Percentiles rank a stretch among this genome's conserved stretches.
phyloP scores from a whole-genome alignment of 1,140 invertebrate genomes.

The Lordiphosa collinella region DNA sequence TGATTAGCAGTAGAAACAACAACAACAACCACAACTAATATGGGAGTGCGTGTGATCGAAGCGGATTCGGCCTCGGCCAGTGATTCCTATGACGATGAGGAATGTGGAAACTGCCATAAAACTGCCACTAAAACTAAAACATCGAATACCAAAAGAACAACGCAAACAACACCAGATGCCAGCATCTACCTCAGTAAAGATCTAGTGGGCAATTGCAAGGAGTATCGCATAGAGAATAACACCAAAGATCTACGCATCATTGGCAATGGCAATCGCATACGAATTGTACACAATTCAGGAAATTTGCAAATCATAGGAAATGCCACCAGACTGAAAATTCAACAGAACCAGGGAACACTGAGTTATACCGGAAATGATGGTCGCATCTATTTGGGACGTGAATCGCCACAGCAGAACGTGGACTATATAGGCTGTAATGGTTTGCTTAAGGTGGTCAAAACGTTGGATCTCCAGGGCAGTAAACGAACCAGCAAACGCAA shows the following conservation, averaged over 20 bases:
- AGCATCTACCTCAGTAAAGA: slow-evolving; percentile 46
- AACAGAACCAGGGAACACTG: slow-evolving; percentile 49
- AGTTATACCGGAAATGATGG: slow-evolving; percentile 74
- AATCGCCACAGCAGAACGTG: slow-evolving; percentile 53
- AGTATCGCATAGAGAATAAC: slow-evolving; percentile 72
- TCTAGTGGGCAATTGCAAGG: slow-evolving; percentile 71
- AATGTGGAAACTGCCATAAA: slow-evolving; percentile 41
- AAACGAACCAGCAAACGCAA: slow-evolving; percentile 6
- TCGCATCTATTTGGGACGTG: slow-evolving; percentile 65
- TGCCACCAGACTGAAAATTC: slow-evolving; percentile 61
- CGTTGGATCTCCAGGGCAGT: slow-evolving; percentile 38
- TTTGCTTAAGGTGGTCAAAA: slow-evolving; percentile 63
- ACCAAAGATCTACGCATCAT: slow-evolving; percentile 60
- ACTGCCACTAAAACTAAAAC: slow-evolving; percentile 14
- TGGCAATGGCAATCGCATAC: slow-evolving; percentile 68
- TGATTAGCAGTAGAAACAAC: slow-evolving; percentile 49
- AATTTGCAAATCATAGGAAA: slow-evolving; percentile 67
- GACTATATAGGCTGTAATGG: slow-evolving; percentile 76
- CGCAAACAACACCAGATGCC: slow-evolving; percentile 8
- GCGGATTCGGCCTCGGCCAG: slow-evolving; percentile 63
- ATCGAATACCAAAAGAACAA: neutral
- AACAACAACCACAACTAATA: slow-evolving; percentile 11
- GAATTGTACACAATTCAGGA: slow-evolving; percentile 56
- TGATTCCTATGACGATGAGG: slow-evolving; percentile 65
- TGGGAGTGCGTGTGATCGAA: slow-evolving; percentile 62